Conservation (phyloP, 1,140 invertebrate genomes). For the Papilio glaucus region DNA sequence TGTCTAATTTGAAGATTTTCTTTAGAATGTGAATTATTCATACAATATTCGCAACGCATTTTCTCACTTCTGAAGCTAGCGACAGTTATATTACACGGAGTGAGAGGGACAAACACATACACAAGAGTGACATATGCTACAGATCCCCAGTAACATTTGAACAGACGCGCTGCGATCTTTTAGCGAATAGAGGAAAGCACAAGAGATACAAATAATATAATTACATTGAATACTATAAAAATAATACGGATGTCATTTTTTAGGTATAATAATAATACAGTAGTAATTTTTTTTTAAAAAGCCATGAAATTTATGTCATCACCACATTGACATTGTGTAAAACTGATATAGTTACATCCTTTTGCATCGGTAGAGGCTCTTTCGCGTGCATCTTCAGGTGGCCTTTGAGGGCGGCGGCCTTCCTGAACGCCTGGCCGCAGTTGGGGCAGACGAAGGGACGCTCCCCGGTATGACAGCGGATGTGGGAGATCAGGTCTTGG, state of each 20-base stretch:
- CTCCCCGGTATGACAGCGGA: constrained; percentile 91
- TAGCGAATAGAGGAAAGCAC: no score
- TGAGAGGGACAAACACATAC: no score
- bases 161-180: no score
- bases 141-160: no score
- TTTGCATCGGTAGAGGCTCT: constrained; percentile 36
- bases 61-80: no score
- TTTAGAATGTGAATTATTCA: no score
- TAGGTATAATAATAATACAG: neutral
- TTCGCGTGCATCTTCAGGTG: constrained; percentile 86
- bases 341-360: constrained; percentile 29
- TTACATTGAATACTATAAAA: neutral
- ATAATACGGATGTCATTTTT: neutral
- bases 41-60: no score
- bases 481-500: constrained; percentile 87
- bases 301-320: neutral
- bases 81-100: no score
- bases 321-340: constrained; percentile 4
- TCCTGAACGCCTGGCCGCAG: constrained; percentile 90
- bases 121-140: no score
- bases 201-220: no score
- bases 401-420: constrained; percentile 86
- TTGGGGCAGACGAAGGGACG: constrained; percentile 92
- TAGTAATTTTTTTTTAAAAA: neutral
- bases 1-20: no score